Conservation (phyloP, 2,888 invertebrate species). For the Orthonychiurus folsomi region DNA sequence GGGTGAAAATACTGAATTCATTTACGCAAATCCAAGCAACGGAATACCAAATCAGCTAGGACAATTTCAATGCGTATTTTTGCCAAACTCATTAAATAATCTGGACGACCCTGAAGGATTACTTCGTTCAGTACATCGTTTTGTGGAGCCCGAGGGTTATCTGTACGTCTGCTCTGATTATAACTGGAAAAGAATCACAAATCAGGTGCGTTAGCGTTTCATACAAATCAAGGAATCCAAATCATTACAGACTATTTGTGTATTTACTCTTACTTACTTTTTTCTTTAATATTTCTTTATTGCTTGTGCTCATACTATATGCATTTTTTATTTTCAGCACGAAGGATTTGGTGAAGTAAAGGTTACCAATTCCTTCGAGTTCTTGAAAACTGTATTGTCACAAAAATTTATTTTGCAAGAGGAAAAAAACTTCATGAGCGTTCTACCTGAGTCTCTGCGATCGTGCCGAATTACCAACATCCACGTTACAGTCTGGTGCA, state of each 20-base stretch:
- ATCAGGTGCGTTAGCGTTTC: constrained; percentile 28
- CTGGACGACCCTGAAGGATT: constrained; percentile 28
- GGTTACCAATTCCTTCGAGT: constrained; percentile 27
- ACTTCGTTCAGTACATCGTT: constrained; percentile 21
- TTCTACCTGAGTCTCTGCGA: constrained; percentile 27
- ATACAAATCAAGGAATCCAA: no score
- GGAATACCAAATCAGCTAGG: constrained; percentile 5
- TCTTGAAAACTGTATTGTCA: constrained; percentile 24
- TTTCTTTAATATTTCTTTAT: background rate
- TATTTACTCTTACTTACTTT: no score
- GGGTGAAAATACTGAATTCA: constrained; percentile 25
- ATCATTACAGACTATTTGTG: no score
- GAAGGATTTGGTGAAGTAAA: constrained; percentile 22
- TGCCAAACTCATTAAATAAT: constrained; percentile 29
- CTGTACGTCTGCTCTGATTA: constrained; percentile 35
- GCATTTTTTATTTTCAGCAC: constrained; percentile 19
- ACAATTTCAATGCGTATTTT: constrained; percentile 28
- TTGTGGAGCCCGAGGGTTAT: constrained; percentile 25
- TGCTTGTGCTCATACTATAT: background rate
- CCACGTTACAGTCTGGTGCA: constrained; percentile 35
- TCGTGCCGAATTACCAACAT: constrained; percentile 28
- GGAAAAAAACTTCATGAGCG: constrained; percentile 29
- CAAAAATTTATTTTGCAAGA: constrained; percentile 26
- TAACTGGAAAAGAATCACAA: constrained; percentile 31
- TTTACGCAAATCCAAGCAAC: constrained; percentile 19